phyloP scores from a whole-genome alignment of 2,113 vertebrate genomes.

The Otolemur garnettii region DNA sequence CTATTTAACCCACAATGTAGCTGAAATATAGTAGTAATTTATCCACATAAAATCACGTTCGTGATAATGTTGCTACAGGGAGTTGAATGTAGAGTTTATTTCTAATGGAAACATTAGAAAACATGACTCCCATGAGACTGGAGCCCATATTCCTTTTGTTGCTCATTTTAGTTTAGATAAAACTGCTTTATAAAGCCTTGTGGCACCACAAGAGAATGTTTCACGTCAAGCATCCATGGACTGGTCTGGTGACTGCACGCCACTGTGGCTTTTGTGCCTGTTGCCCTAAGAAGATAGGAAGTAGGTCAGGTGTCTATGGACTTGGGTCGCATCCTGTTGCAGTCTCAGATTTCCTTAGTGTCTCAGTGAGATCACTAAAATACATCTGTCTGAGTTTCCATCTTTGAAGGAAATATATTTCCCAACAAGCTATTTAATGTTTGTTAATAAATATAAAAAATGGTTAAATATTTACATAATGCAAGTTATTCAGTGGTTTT shows the following conservation, averaged over 20 bases:
- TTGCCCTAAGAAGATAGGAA: neutral
- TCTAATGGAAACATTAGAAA: slow-evolving; percentile 77
- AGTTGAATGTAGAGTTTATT: slow-evolving; percentile 68
- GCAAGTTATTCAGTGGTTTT: neutral
- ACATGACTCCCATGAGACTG: slow-evolving; percentile 11
- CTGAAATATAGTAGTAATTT: slow-evolving; percentile 72
- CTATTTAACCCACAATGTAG: slow-evolving; percentile 65
- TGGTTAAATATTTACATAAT: neutral
- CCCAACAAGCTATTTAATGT: neutral
- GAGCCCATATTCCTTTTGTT: slow-evolving; percentile 12
- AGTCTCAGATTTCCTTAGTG: neutral
- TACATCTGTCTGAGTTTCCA: neutral
- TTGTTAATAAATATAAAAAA: neutral
- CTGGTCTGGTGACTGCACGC: too few relatives aligned
- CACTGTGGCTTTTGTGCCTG: neutral
- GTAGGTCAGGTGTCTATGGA: neutral
- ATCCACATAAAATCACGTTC: slow-evolving; percentile 69
- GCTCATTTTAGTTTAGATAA: slow-evolving; percentile 24
- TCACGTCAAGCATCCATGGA: neutral
- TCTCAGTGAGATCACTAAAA: neutral
- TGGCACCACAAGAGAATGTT: neutral
- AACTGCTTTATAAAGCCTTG: slow-evolving; percentile 19
- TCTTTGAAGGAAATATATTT: neutral
- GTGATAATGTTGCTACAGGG: slow-evolving; percentile 65
- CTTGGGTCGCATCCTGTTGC: neutral